A percentile compares a stretch with the other conserved stretches of the same genome.
These are phyloP conservation scores for Philypnodon macrostomus DNA, from an alignment of 2,797 vertebrate genomes.

Conservation along the genomic window DNA sequence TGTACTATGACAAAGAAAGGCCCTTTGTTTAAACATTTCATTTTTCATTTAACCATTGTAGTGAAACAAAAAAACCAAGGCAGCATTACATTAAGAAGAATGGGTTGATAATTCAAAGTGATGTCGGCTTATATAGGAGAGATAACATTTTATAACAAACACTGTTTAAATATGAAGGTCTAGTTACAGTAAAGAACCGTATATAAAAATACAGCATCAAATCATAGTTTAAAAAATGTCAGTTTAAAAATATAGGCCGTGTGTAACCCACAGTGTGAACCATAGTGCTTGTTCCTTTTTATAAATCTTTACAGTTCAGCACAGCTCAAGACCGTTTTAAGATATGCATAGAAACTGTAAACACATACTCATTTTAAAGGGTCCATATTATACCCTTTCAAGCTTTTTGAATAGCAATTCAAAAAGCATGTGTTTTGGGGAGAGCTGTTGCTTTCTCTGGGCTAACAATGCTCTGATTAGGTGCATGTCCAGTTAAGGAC, in stretches of 20 bases:
- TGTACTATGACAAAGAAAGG: slow-evolving; percentile 8
- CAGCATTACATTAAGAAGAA: slow-evolving; percentile 2
- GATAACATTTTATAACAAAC: slow-evolving; percentile 3
- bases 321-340: slow-evolving; percentile 13
- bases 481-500: too few relatives aligned
- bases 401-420: too few relatives aligned
- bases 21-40: background rate
- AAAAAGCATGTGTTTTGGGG: too few relatives aligned
- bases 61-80: slow-evolving; percentile 10
- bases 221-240: too few relatives aligned
- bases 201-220: slow-evolving; percentile 6
- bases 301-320: too few relatives aligned
- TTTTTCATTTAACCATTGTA: background rate
- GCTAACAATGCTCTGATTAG: too few relatives aligned
- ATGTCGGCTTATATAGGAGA: background rate
- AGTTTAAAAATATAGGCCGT: too few relatives aligned
- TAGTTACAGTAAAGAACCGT: background rate
- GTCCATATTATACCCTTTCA: too few relatives aligned
- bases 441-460: too few relatives aligned
- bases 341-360: slow-evolving; percentile 38
- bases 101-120: background rate
- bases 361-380: slow-evolving; percentile 39
- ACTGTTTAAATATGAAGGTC: slow-evolving; percentile 1
- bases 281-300: too few relatives aligned
- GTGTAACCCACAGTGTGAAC: background rate